A percentile compares a stretch with the other conserved stretches of the same genome.
Conservation (phyloP, 2,888 invertebrate genomes). For the Strigamia crassipes region DNA sequence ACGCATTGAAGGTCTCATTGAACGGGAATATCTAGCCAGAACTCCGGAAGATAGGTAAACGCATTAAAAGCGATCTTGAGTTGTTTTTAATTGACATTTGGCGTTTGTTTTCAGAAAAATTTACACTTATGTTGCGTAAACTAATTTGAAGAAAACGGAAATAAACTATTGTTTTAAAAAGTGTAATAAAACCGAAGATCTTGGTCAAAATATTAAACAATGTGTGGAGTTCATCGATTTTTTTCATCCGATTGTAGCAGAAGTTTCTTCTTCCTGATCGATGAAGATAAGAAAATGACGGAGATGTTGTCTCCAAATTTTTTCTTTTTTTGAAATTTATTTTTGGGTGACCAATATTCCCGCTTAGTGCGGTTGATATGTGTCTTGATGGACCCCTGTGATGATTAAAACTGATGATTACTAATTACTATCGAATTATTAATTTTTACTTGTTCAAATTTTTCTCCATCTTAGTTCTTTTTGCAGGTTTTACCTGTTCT, state of each 20-base stretch:
- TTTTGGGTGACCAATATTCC: constrained; percentile 2
- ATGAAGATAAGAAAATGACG: not conserved
- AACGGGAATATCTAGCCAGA: constrained; percentile 96
- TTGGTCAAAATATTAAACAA: not conserved
- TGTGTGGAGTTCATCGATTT: not conserved
- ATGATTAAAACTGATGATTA: not conserved
- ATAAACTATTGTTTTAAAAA: not conserved
- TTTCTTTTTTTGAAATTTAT: not conserved
- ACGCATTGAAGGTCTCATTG: constrained; percentile 98
- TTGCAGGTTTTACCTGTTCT: not conserved
- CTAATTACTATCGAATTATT: not conserved
- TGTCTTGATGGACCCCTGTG: not conserved
- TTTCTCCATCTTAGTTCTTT: not conserved
- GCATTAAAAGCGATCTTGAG: not conserved
- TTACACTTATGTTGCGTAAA: constrained; percentile 90
- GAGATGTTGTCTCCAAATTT: not conserved
- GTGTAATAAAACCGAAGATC: not conserved
- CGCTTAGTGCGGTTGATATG: not conserved
- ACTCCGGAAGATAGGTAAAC: constrained; percentile 84
- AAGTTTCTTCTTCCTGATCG: not conserved
- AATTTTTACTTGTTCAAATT: constrained; percentile 2
- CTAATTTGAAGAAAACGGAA: not conserved
- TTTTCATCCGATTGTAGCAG: not conserved
- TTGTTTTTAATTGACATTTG: constrained; percentile 28
- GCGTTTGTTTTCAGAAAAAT: constrained; percentile 70